Evolutionary conservation across 2,888 invertebrate species (phyloP).

Genomic region (Netelia virgata): DNA sequence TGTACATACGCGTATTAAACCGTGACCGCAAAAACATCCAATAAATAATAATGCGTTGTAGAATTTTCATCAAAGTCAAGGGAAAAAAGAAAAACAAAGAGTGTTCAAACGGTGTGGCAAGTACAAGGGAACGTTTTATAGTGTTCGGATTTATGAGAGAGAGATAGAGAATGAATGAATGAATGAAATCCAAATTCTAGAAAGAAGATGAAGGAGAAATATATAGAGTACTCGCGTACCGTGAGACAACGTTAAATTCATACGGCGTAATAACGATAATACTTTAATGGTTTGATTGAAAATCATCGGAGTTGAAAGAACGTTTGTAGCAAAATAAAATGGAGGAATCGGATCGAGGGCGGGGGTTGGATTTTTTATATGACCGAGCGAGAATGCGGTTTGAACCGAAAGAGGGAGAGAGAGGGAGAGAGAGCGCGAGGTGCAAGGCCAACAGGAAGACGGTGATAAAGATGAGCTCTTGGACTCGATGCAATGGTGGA

Average conservation of each 20-base stretch:
- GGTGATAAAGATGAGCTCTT: constrained; percentile 18
- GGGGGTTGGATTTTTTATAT: neutral
- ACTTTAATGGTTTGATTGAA: too few relatives aligned
- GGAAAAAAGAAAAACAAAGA: neutral
- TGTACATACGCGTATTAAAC: neutral
- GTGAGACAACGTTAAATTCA: neutral
- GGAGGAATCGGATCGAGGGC: neutral
- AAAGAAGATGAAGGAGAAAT: neutral
- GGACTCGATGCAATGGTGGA: neutral
- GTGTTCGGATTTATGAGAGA: too few relatives aligned
- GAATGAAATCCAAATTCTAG: neutral
- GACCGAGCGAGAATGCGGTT: neutral
- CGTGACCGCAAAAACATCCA: neutral
- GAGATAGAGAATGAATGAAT: neutral
- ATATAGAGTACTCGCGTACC: neutral
- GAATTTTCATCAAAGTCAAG: neutral
- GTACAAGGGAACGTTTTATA: neutral
- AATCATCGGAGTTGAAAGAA: too few relatives aligned
- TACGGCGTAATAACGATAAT: neutral
- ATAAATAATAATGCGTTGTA: neutral
- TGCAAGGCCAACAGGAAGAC: constrained; percentile 49
- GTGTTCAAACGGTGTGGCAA: neutral
- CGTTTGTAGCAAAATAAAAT: too few relatives aligned
- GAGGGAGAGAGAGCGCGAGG: neutral
- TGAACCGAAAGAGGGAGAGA: neutral